phyloP scores from a whole-genome alignment of 1,140 invertebrate species.

The Gryon sp. region DNA sequence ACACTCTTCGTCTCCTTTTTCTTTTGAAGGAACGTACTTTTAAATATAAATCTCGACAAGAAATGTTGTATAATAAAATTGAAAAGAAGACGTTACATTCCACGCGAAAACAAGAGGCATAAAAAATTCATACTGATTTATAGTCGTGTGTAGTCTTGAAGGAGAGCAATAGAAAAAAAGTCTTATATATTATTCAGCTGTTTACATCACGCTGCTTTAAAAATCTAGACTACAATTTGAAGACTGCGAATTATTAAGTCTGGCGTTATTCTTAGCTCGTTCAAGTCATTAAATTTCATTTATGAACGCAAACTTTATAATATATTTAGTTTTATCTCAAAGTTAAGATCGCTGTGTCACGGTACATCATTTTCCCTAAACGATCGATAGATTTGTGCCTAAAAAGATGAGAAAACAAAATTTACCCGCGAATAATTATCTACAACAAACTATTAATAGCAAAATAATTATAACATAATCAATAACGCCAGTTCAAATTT shows the following conservation, averaged over 20 bases:
- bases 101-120: constrained; percentile 27
- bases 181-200: constrained; percentile 41
- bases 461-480: too few relatives aligned
- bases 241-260: constrained; percentile 37
- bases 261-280: constrained; percentile 15
- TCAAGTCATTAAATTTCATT: constrained; percentile 23
- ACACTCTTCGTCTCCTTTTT: too few relatives aligned
- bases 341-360: constrained; percentile 11
- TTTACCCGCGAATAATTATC: too few relatives aligned
- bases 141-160: constrained; percentile 19
- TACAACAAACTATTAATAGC: too few relatives aligned
- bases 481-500: too few relatives aligned
- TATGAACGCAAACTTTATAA: not conserved
- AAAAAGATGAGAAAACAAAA: too few relatives aligned
- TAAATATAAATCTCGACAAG: not conserved
- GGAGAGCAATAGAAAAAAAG: constrained; percentile 24
- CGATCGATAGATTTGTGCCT: too few relatives aligned
- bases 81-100: constrained; percentile 3
- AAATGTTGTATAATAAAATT: constrained; percentile 1
- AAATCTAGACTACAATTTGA: constrained; percentile 45
- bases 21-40: too few relatives aligned
- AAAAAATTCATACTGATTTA: constrained; percentile 45
- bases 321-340: constrained; percentile 13
- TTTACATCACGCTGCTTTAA: constrained; percentile 41
- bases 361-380: constrained; percentile 11